Percentiles rank a stretch among this genome's conserved stretches.
Evolutionary conservation across 2,888 invertebrate species (phyloP).

Genomic region (Watsonalla binaria): DNA sequence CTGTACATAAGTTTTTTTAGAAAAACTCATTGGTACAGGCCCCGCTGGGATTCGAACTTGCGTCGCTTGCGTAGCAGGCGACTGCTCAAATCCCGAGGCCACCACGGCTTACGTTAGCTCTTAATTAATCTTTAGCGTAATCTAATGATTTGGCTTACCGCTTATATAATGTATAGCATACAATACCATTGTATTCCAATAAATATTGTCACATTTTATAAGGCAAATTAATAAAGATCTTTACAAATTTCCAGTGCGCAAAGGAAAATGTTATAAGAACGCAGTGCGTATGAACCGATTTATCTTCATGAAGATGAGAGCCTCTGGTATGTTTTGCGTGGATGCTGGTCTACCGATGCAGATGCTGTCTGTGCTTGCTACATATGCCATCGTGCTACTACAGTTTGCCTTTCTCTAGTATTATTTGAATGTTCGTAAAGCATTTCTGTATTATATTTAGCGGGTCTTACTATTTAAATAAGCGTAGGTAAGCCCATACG

Average conservation of each 20-base stretch:
- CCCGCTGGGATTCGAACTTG: no score
- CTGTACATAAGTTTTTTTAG: no score
- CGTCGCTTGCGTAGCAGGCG: no score
- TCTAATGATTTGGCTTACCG: no score
- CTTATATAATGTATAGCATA: no score
- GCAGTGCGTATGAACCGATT: slow-evolving; percentile 12
- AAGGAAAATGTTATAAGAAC: slow-evolving; percentile 18
- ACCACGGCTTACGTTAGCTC: no score
- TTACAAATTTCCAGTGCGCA: slow-evolving; percentile 7
- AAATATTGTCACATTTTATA: no score
- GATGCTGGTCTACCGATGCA: slow-evolving; percentile 13
- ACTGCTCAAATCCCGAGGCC: no score
- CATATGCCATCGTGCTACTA: slow-evolving; percentile 17
- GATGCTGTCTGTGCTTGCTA: slow-evolving; percentile 11
- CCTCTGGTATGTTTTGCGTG: slow-evolving; percentile 14
- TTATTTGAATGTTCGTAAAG: neutral
- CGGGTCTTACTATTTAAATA: neutral
- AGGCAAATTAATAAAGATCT: no score
- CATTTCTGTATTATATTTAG: neutral
- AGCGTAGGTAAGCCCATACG: neutral
- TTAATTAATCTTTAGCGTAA: no score
- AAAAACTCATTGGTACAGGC: no score
- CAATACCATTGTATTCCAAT: no score
- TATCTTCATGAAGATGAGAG: slow-evolving; percentile 13
- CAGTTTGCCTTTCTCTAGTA: slow-evolving; percentile 11